A percentile compares a stretch with the other conserved stretches of the same genome.
These are phyloP conservation scores for Betta splendens DNA, from an alignment of 2,797 vertebrate genomes.

Conservation along the genomic window DNA sequence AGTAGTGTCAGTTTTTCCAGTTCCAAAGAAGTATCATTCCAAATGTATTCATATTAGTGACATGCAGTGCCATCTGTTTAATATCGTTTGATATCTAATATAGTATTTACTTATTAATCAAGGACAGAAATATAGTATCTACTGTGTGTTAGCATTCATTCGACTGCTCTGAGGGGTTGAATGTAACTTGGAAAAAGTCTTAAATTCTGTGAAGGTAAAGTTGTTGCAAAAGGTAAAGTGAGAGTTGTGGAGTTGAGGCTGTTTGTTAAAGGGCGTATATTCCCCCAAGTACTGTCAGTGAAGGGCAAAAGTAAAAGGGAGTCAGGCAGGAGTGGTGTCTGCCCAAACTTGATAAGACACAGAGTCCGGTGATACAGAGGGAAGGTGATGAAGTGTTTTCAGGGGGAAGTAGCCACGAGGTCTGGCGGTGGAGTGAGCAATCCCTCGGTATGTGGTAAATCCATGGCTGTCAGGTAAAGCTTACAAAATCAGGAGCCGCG, in stretches of 20 bases:
- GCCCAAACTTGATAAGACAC: neutral
- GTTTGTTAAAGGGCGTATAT: constrained; percentile 1
- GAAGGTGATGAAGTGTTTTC: neutral
- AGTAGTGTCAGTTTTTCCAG: neutral
- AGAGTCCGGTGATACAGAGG: neutral
- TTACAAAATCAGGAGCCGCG: constrained; percentile 1
- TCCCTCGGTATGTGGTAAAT: constrained; percentile 6
- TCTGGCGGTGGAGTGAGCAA: constrained; percentile 10
- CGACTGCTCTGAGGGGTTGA: neutral
- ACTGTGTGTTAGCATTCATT: neutral
- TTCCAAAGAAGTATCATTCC: neutral
- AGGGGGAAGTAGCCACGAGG: neutral
- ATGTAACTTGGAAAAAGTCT: neutral
- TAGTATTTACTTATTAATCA: neutral
- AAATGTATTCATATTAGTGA: neutral
- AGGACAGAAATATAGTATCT: neutral
- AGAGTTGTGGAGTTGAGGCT: neutral
- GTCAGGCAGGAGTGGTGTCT: neutral
- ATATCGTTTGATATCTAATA: too few species aligned
- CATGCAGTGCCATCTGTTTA: neutral
- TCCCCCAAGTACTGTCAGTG: neutral
- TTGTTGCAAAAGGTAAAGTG: constrained; percentile 2
- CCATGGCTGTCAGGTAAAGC: neutral
- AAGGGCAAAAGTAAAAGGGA: neutral
- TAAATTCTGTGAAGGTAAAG: neutral